Percentiles rank a stretch among this genome's conserved stretches.
These are phyloP conservation scores for Cyclopterus lumpus DNA, from an alignment of 2,797 vertebrate genomes.

Conservation along the genomic window DNA sequence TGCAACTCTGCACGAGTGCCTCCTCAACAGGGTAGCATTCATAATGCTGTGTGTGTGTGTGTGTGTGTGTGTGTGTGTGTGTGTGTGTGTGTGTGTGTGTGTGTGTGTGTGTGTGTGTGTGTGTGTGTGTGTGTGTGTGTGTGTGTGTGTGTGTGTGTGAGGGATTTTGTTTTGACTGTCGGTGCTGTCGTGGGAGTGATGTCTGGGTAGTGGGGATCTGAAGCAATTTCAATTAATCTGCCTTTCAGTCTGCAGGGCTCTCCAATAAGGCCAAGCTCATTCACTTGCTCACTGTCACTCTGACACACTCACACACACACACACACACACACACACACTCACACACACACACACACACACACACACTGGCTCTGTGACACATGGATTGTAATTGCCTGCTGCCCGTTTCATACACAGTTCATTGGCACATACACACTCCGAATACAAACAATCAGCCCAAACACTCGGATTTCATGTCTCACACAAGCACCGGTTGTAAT, in stretches of 20 bases:
- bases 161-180: slow-evolving; percentile 43
- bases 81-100: slow-evolving; percentile 1
- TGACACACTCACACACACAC: not conserved
- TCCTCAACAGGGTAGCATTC: slow-evolving; percentile 7
- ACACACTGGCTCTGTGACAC: not conserved
- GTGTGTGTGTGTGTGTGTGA: not conserved
- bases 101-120: not conserved
- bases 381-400: slow-evolving; percentile 40
- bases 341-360: not conserved
- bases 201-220: slow-evolving; percentile 44
- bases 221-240: slow-evolving; percentile 75
- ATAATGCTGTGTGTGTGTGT: slow-evolving; percentile 4
- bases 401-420: slow-evolving; percentile 20
- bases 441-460: slow-evolving; percentile 27
- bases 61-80: not conserved
- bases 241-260: slow-evolving; percentile 55
- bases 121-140: slow-evolving; percentile 5
- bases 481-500: slow-evolving; percentile 18
- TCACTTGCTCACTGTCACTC: slow-evolving; percentile 43
- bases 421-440: not conserved
- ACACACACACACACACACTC: not conserved
- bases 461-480: slow-evolving; percentile 16
- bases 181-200: slow-evolving; percentile 31
- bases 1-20: slow-evolving; percentile 36
- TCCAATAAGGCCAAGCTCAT: slow-evolving; percentile 46